phyloP scores from a whole-genome alignment of 2,888 invertebrate species.

The Eumerus sabulonum region DNA sequence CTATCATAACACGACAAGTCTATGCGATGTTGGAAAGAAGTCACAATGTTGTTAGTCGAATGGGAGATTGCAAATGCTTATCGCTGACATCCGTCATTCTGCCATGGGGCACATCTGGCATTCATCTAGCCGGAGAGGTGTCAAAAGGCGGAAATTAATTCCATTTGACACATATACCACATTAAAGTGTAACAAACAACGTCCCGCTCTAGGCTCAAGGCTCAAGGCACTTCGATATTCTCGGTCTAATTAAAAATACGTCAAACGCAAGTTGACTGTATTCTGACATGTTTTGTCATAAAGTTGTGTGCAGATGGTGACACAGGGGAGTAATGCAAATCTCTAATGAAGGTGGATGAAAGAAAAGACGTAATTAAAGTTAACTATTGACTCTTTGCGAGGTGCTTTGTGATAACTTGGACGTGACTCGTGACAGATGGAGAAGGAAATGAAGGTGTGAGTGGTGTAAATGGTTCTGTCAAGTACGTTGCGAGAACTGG shows the following conservation, averaged over 20 bases:
- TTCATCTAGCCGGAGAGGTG: slow-evolving; percentile 16
- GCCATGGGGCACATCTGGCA: too few relatives aligned
- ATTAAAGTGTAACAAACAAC: slow-evolving; percentile 62
- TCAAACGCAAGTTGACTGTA: slow-evolving; percentile 35
- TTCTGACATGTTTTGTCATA: neutral
- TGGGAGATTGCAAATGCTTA: neutral
- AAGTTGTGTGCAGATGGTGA: neutral
- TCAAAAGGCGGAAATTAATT: slow-evolving; percentile 65
- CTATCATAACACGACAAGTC: too few relatives aligned
- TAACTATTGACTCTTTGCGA: slow-evolving; percentile 19
- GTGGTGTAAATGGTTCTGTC: slow-evolving; percentile 33
- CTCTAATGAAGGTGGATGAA: too few relatives aligned
- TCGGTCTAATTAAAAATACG: slow-evolving; percentile 21
- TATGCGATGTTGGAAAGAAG: slow-evolving; percentile 18
- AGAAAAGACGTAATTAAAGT: too few relatives aligned
- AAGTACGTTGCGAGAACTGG: too few relatives aligned
- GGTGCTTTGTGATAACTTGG: too few relatives aligned
- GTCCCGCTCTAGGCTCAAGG: slow-evolving; percentile 23
- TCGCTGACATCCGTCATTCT: too few relatives aligned
- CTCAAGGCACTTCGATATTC: slow-evolving; percentile 1
- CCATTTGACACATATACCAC: slow-evolving; percentile 63
- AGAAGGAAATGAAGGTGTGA: slow-evolving; percentile 15
- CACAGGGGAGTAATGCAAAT: too few relatives aligned
- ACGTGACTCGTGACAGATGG: too few relatives aligned
- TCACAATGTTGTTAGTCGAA: too few relatives aligned